Base-by-base conservation (phyloP, 2,113 vertebrate species). In the Maccullochella peelii region DNA sequence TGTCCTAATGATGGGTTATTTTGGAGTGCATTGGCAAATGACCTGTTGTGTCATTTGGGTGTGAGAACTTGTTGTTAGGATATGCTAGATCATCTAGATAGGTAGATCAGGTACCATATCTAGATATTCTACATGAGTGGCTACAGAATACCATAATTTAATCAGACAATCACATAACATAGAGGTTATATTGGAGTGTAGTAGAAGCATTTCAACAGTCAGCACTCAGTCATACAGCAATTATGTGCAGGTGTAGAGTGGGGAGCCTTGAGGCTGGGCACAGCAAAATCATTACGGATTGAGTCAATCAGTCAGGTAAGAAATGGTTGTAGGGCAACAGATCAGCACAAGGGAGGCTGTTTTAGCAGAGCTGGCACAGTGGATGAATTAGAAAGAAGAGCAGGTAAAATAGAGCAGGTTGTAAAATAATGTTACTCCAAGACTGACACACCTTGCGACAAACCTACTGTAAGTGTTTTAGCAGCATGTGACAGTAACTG, bases 391-490 rank as follows among this genome's bases (percentile, higher is more conserved):
- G 2, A 0, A 61, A 49, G 76, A 54, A 55, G 52, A 79, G 38
- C 57, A 38, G 6, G n/a, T n/a, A n/a, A n/a, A n/a, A n/a, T n/a
- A n/a, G n/a, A n/a, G n/a, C n/a, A n/a, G 38, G 40, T 11, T 72
- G n/a, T 79, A 66, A 83, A 79, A 75, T 59, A 73, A 50, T 50
- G n/a, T 30, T 44, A 59, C 12, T 54, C 36, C 8, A 70, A 44
- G 23, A 74, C 67, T 20, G 44, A 49, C 79, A 76, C 71, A 82
- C 52, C 77, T 81, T 73, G 38, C 69, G 72, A 79, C 70, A 71
- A 55, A 77, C 83, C 38, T 57, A 42, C n/a, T 74, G 11, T 67
- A 38, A 38, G 33, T 21, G 47, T 21, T 72, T 57, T 23, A 80
- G 21, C 38, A 57, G 62, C 47, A 80, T 38, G 30, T 58, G 63